Evolutionary conservation across 2,113 vertebrate species (phyloP).

Genomic region (Empidonax alnorum): DNA sequence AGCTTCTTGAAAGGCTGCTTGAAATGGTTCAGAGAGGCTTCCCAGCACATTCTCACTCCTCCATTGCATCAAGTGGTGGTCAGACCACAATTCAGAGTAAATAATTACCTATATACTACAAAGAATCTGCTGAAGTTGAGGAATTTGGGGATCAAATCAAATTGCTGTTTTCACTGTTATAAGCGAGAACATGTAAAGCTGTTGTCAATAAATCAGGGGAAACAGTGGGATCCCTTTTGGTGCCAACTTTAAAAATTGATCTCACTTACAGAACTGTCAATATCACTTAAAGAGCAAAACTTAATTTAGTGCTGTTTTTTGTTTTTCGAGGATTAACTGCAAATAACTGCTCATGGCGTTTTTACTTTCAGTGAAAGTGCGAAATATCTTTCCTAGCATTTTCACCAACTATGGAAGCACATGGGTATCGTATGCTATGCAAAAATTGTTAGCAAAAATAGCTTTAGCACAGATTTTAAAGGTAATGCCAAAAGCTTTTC

Average conservation of each 20-base stretch:
- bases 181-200: constrained; percentile 57
- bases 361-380: neutral
- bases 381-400: neutral
- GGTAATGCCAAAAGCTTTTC: neutral
- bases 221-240: constrained; percentile 59
- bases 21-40: constrained; percentile 58
- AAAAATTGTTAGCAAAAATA: neutral
- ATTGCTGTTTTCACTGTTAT: constrained; percentile 74
- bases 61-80: constrained; percentile 49
- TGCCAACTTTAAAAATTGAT: constrained; percentile 77
- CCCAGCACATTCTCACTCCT: constrained; percentile 36
- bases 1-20: constrained; percentile 71
- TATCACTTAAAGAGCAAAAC: constrained; percentile 62
- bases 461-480: neutral
- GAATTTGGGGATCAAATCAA: constrained; percentile 72
- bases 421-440: neutral
- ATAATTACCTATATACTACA: constrained; percentile 68
- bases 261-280: constrained; percentile 53
- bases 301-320: constrained; percentile 44
- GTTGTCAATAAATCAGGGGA: constrained; percentile 76
- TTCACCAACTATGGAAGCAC: neutral
- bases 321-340: constrained; percentile 1
- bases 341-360: neutral
- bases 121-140: constrained; percentile 65
- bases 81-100: constrained; percentile 72